Conservation (phyloP, 2,113 vertebrate genomes). For the Labeo catla region DNA sequence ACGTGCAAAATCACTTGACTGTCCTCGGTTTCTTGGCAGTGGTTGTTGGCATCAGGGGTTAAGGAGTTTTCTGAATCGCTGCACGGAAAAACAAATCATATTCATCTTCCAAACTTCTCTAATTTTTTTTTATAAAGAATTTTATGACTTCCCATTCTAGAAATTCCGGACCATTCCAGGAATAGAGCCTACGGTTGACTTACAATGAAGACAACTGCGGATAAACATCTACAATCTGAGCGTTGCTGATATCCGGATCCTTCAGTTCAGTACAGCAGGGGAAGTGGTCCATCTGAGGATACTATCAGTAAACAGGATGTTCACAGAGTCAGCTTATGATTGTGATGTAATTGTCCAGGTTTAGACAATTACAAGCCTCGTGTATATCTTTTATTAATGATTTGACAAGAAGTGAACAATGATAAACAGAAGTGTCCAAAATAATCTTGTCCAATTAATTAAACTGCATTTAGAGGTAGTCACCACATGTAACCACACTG, state of each 20-base stretch:
- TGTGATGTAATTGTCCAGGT: not conserved
- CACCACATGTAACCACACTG: not conserved
- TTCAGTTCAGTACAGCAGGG: not conserved
- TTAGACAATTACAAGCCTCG: not conserved
- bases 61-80: not conserved
- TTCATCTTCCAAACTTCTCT: not conserved
- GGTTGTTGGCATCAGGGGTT: not conserved
- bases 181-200: not conserved
- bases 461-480: not conserved
- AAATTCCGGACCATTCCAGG: not conserved
- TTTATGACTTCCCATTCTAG: not conserved
- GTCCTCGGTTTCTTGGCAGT: not conserved
- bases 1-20: not conserved
- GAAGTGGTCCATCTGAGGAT: not conserved
- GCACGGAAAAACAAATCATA: not conserved
- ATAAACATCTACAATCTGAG: not conserved
- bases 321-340: not conserved
- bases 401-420: not conserved
- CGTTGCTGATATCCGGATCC: constrained; percentile 15
- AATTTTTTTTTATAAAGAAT: not conserved
- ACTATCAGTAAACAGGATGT: not conserved
- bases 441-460: not conserved
- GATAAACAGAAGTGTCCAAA: not conserved
- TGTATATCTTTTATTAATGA: not conserved
- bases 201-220: not conserved